Base-by-base conservation (phyloP, 2,113 vertebrate genomes). In the Trogon melanurus region DNA sequence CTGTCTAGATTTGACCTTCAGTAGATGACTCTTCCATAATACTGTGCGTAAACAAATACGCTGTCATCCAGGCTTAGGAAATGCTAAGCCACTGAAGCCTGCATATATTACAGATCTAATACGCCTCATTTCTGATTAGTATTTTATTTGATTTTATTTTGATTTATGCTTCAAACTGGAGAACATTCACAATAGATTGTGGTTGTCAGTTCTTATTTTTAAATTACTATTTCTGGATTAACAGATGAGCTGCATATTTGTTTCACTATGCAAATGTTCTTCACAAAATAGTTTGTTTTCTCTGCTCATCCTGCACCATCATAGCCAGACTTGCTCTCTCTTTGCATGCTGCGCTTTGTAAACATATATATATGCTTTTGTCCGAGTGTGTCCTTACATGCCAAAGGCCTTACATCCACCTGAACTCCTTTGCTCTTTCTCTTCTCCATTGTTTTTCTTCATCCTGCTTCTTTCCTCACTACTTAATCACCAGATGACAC, bases 1-100 rank as follows among this genome's bases (percentile, higher is more conserved):
- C 80, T 95, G 80, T 85, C 76, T 87, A 65, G 60, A 20, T 96
- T 85, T 95, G 93, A 95, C 95, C 95, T 96, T 96, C 94, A 89
- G 10, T 15, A 89, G 72, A 65, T 91, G 83, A 93, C 84, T 88
- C 25, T 81, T 92, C 80, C 45, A n/a, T 93, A 96, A 95, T 95
- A 36, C 83, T 72, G 16, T 65, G 61, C 6, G 3, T 93, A 93
- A 97, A 95, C 89, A 96, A 95, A 95, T 95, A 74, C 1, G 1
- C 70, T 95, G 89, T 92, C 91, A 91, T 92, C 76, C 73, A 87
- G 73, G 93, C 96, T 97, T 95, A 93, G 91, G 73, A 81, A 91
- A 30, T 32, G 76, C 86, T 96, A 93, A 95, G 91, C 95, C 89
- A 72, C 86, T 62, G 80, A 92, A 95, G 76, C 93, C 69, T 89